Evolutionary conservation across 1,140 invertebrate genomes (phyloP).

Genomic region (Cyclargus thomasi): DNA sequence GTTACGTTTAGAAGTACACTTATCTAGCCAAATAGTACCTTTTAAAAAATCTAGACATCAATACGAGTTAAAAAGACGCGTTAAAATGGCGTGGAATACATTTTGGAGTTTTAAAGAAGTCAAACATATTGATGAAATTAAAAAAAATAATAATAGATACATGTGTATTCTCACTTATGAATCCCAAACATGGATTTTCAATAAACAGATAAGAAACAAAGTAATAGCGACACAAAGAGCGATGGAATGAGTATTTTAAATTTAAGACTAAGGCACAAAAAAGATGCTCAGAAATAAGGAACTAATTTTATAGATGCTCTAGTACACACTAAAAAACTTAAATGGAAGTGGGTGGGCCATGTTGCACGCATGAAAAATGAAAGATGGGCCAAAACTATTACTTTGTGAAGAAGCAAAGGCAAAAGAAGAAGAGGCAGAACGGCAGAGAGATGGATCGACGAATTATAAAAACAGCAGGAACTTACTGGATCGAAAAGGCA

Average conservation of each 20-base stretch:
- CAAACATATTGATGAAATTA: not conserved
- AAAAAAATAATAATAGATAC: slow-evolving; percentile 6
- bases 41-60: not conserved
- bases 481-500: no score
- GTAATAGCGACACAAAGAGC: not conserved
- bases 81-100: not conserved
- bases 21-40: not conserved
- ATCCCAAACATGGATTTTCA: slow-evolving; percentile 7
- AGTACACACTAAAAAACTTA: not conserved
- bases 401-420: not conserved
- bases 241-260: not conserved
- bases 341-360: slow-evolving; percentile 11
- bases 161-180: not conserved
- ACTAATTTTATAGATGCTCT: not conserved
- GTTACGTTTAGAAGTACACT: not conserved
- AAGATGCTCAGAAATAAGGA: not conserved
- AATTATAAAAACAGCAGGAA: no score
- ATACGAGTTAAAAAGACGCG: not conserved
- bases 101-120: not conserved
- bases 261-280: not conserved
- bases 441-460: no score
- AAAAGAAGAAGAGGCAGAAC: no score
- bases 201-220: not conserved
- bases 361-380: not conserved
- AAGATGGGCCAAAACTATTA: not conserved